Evolutionary conservation across 2,113 vertebrate genomes (phyloP).

Genomic region (Ammodytes dubius): DNA sequence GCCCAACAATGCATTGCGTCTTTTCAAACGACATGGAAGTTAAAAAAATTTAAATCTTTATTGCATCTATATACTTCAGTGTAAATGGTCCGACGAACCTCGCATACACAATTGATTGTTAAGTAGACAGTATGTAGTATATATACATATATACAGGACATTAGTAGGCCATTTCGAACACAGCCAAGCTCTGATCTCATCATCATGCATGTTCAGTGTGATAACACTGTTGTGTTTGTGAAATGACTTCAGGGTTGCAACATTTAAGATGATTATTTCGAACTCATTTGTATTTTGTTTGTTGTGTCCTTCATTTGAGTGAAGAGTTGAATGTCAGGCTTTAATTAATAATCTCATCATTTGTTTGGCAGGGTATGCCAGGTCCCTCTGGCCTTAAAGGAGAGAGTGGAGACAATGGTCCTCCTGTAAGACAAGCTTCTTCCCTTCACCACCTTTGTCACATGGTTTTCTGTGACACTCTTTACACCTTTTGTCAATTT

Average conservation of each 20-base stretch:
- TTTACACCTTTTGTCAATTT: constrained; percentile 23
- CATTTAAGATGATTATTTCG: constrained; percentile 10
- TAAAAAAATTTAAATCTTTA: no score
- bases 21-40: no score
- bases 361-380: constrained; percentile 76
- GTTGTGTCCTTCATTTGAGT: constrained; percentile 14
- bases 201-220: constrained; percentile 15
- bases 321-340: constrained; percentile 1
- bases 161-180: no score
- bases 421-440: constrained; percentile 59
- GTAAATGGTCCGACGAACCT: no score
- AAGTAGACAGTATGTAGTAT: no score
- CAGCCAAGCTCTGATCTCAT: not conserved
- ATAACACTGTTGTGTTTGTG: constrained; percentile 7
- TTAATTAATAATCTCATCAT: not conserved
- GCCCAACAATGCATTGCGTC: no score
- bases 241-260: constrained; percentile 7
- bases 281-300: not conserved
- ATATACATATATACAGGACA: no score
- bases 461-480: constrained; percentile 26
- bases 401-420: constrained; percentile 74
- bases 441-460: not conserved
- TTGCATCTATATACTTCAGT: no score
- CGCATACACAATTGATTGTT: no score
- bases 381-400: constrained; percentile 82